These are phyloP conservation scores for Xestia rhomboidea DNA, from an alignment of 2,888 invertebrate genomes.

Conservation along the genomic window DNA sequence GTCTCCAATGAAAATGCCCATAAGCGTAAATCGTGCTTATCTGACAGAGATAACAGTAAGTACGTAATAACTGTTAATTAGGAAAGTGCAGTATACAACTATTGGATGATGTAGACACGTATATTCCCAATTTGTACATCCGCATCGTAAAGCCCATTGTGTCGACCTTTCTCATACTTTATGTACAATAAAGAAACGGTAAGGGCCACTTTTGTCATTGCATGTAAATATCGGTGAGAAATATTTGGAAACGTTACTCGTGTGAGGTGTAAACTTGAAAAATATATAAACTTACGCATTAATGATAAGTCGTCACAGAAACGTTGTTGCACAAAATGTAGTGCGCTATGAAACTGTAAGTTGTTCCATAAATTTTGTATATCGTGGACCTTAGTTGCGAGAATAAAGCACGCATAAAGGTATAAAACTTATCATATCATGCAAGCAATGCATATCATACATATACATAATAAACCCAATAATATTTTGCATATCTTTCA, in stretches of 20 bases:
- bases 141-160: constrained; percentile 56
- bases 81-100: constrained; percentile 49
- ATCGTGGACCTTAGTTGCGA: constrained; percentile 7
- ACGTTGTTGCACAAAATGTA: constrained; percentile 23
- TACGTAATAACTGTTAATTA: constrained; percentile 55
- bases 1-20: constrained; percentile 36
- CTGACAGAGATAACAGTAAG: constrained; percentile 46
- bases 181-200: constrained; percentile 45
- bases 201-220: constrained; percentile 43
- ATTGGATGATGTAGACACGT: constrained; percentile 41
- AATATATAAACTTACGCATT: constrained; percentile 21
- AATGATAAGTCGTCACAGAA: constrained; percentile 16
- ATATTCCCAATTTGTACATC: constrained; percentile 60
- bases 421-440: constrained; percentile 4
- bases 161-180: constrained; percentile 55
- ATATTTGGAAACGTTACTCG: constrained; percentile 32
- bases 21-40: constrained; percentile 53
- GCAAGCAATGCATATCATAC: not conserved
- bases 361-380: constrained; percentile 13
- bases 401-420: not conserved
- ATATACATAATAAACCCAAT: not conserved
- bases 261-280: constrained; percentile 10
- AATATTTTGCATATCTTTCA: not conserved
- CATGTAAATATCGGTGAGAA: constrained; percentile 35
- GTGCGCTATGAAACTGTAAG: constrained; percentile 31